phyloP scores from a whole-genome alignment of 2,888 invertebrate species.

The Acleris emargana region DNA sequence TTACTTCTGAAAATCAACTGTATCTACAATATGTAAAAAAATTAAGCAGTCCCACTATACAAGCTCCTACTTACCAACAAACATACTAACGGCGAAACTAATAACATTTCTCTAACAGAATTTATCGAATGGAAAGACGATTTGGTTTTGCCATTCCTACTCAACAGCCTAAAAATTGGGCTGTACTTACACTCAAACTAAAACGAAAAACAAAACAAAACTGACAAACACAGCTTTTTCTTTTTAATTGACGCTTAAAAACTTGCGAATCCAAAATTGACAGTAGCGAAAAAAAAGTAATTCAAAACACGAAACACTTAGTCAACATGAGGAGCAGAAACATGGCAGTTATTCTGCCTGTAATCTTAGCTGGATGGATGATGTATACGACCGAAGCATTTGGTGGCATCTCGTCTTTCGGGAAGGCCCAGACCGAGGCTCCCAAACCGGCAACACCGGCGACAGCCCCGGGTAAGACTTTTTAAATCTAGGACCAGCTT shows the following conservation, averaged over 20 bases:
- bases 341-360: constrained; percentile 22
- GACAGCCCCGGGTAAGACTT: constrained; percentile 70
- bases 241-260: constrained; percentile 33
- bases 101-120: constrained; percentile 23
- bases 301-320: constrained; percentile 4
- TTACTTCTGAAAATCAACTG: constrained; percentile 31
- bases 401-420: constrained; percentile 52
- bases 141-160: constrained; percentile 30
- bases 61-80: constrained; percentile 16
- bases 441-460: constrained; percentile 69
- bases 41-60: constrained; percentile 24
- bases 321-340: constrained; percentile 26
- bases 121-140: constrained; percentile 26
- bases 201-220: constrained; percentile 23
- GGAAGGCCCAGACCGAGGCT: constrained; percentile 73
- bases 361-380: constrained; percentile 30
- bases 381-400: constrained; percentile 28
- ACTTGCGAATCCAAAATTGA: constrained; percentile 35
- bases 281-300: constrained; percentile 25
- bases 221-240: constrained; percentile 29
- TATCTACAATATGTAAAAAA: not conserved
- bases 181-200: constrained; percentile 21
- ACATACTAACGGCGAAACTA: constrained; percentile 10
- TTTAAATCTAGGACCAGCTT: constrained; percentile 49
- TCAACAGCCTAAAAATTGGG: constrained; percentile 33